phyloP scores from a whole-genome alignment of 2,888 invertebrate genomes.

The Tenodera sinensis region DNA sequence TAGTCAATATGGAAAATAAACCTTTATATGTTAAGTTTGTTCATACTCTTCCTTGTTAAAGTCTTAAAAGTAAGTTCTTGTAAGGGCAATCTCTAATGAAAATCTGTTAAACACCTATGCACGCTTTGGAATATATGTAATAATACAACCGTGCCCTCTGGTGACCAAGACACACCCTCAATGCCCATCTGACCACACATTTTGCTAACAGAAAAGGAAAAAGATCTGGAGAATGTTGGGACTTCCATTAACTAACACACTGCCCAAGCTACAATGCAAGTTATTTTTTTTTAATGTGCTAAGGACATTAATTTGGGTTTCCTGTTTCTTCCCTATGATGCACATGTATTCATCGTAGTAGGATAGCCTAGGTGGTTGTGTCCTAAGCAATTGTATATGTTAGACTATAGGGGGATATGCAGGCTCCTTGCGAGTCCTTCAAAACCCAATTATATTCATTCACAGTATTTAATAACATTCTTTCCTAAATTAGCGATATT shows the following conservation, averaged over 20 bases:
- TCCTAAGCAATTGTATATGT: background rate
- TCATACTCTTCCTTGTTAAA: background rate
- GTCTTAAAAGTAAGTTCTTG: slow-evolving; percentile 11
- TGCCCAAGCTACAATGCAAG: background rate
- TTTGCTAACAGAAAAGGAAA: background rate
- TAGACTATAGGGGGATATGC: background rate
- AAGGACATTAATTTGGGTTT: background rate
- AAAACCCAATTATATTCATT: background rate
- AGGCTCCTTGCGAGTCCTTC: background rate
- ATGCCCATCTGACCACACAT: background rate
- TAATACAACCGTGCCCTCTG: background rate
- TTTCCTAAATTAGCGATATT: slow-evolving; percentile 1
- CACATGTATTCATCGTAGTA: background rate
- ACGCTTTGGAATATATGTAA: background rate
- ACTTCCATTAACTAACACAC: background rate
- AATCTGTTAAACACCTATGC: background rate
- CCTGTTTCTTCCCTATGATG: background rate
- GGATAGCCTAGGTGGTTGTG: background rate
- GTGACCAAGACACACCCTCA: background rate
- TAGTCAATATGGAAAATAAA: slow-evolving; percentile 11
- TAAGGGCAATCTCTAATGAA: slow-evolving; percentile 13
- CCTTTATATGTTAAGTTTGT: background rate
- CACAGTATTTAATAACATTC: background rate
- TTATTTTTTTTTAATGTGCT: background rate
- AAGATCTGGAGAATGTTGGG: background rate